phyloP scores from a whole-genome alignment of 2,888 invertebrate species.

The Drosophila helvetica region DNA sequence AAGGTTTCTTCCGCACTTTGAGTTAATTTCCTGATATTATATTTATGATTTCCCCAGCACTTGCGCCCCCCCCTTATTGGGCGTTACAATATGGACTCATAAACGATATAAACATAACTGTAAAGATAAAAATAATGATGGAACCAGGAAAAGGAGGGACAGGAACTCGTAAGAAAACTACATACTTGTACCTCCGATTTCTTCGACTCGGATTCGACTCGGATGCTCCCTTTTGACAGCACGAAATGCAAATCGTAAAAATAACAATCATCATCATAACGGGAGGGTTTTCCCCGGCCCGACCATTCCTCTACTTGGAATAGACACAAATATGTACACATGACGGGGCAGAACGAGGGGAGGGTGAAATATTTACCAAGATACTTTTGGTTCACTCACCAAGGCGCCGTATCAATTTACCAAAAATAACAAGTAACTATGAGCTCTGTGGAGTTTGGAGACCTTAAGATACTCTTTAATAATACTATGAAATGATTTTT shows the following conservation, averaged over 20 bases:
- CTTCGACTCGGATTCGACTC: slow-evolving; percentile 27
- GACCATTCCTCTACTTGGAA: slow-evolving; percentile 15
- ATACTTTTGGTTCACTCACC: slow-evolving; percentile 55
- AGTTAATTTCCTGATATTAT: slow-evolving; percentile 42
- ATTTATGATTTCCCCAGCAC: slow-evolving; percentile 27
- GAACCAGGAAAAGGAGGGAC: slow-evolving; percentile 14
- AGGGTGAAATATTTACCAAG: slow-evolving; percentile 37
- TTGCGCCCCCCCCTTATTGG: not conserved
- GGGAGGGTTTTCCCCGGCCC: not conserved
- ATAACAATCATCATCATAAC: slow-evolving; percentile 63
- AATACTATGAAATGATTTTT: not conserved
- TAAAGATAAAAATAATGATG: slow-evolving; percentile 49
- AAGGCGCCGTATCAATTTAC: slow-evolving; percentile 77
- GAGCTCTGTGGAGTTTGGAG: not conserved
- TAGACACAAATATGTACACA: slow-evolving; percentile 26
- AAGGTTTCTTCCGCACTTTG: slow-evolving; percentile 20
- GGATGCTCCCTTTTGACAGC: slow-evolving; percentile 47
- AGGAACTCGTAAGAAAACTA: slow-evolving; percentile 2
- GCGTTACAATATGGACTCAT: slow-evolving; percentile 32
- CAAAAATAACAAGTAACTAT: slow-evolving; percentile 45
- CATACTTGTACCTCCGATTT: slow-evolving; percentile 30
- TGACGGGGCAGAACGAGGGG: slow-evolving; percentile 1
- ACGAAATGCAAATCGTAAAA: slow-evolving; percentile 63
- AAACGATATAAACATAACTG: slow-evolving; percentile 44
- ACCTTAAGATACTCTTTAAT: slow-evolving; percentile 13